These are phyloP conservation scores for Tonatia bakeri DNA, from an alignment of 2,113 vertebrate species.

Conservation along the genomic window DNA sequence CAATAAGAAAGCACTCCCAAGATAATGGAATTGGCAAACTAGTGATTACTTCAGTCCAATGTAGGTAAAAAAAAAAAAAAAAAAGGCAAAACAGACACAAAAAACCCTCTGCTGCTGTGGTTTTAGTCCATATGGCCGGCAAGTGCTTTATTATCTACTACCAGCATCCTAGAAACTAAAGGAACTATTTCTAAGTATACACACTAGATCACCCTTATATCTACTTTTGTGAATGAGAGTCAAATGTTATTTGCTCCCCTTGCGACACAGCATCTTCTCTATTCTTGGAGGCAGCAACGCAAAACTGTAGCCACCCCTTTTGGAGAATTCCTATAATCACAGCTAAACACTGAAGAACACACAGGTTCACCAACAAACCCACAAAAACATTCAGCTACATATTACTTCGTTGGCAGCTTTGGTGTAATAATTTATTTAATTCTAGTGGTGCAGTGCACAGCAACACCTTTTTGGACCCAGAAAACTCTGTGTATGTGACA, in stretches of 20 bases:
- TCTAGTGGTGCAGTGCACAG: slow-evolving; percentile 69
- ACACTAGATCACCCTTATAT: background rate
- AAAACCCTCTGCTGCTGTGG: background rate
- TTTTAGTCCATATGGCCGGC: slow-evolving; percentile 35
- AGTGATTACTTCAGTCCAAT: background rate
- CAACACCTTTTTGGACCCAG: slow-evolving; percentile 69
- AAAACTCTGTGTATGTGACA: slow-evolving; percentile 75
- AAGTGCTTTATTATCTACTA: background rate
- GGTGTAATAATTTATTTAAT: slow-evolving; percentile 78
- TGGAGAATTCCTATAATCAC: slow-evolving; percentile 22
- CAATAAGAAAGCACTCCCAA: slow-evolving; percentile 22
- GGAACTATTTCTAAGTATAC: slow-evolving; percentile 5
- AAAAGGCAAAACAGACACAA: background rate
- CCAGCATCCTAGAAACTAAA: slow-evolving; percentile 28
- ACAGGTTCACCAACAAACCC: slow-evolving; percentile 47
- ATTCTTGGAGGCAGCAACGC: background rate
- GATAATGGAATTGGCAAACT: slow-evolving; percentile 38
- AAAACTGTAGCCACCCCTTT: background rate
- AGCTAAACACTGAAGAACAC: slow-evolving; percentile 13
- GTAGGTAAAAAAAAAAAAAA: too few relatives aligned
- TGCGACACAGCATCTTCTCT: background rate
- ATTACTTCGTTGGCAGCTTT: slow-evolving; percentile 75
- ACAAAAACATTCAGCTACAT: slow-evolving; percentile 48
- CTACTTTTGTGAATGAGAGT: slow-evolving; percentile 42
- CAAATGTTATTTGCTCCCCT: slow-evolving; percentile 27